phyloP scores from a whole-genome alignment of 2,113 vertebrate genomes.

The Nothoprocta perdicaria region DNA sequence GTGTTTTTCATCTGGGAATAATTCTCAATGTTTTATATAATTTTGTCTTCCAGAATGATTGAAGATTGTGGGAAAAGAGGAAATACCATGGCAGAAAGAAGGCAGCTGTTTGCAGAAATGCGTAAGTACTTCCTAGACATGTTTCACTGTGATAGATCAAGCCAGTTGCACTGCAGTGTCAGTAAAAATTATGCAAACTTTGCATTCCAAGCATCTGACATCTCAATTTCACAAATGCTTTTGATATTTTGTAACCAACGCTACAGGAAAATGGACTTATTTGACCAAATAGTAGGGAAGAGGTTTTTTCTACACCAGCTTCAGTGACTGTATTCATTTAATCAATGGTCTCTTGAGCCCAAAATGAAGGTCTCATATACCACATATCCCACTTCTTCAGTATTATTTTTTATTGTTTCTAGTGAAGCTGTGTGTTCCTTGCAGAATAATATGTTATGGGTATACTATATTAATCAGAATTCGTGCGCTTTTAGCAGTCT shows the following conservation, averaged over 20 bases:
- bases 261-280: not conserved
- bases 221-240: not conserved
- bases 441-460: not conserved
- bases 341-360: not conserved
- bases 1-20: conserved; percentile 8
- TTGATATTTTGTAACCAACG: not conserved
- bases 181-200: conserved; percentile 27
- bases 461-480: not conserved
- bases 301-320: not conserved
- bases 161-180: conserved; percentile 15
- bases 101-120: conserved; percentile 99
- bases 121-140: conserved; percentile 85
- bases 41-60: conserved; percentile 91
- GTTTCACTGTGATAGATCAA: conserved; percentile 34
- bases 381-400: not conserved
- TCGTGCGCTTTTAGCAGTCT: not conserved
- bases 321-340: not conserved
- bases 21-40: conserved; percentile 45
- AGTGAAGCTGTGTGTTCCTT: not conserved
- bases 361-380: not conserved
- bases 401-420: not conserved
- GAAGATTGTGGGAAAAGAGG: conserved; percentile 89
- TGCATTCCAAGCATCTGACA: not conserved
- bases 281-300: not conserved
- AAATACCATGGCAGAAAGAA: conserved; percentile 98